phyloP scores from a whole-genome alignment of 2,888 invertebrate genomes.

The Drosophila birchii region DNA sequence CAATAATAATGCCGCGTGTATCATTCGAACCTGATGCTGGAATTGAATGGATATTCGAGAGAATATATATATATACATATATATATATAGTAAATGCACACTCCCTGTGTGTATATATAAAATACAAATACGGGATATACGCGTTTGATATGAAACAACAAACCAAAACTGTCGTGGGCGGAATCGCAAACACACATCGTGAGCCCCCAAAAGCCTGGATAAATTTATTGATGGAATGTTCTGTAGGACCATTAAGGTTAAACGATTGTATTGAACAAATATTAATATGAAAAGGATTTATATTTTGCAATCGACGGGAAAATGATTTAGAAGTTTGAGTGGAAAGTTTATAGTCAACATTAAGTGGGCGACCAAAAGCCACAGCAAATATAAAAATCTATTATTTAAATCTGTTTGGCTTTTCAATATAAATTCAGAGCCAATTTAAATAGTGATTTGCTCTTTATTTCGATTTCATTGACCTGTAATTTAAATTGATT shows the following conservation, averaged over 20 bases:
- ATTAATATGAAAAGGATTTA: conserved; percentile 21
- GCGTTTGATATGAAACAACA: conserved; percentile 35
- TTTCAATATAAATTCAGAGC: not conserved
- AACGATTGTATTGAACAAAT: conserved; percentile 25
- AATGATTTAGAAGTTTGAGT: conserved; percentile 4
- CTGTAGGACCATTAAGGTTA: conserved; percentile 31
- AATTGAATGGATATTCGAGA: conserved; percentile 49
- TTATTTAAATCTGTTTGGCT: conserved; percentile 5
- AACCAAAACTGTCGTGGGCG: conserved; percentile 39
- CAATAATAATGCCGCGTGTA: conserved; percentile 58
- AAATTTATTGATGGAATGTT: conserved; percentile 49
- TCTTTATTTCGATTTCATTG: not conserved
- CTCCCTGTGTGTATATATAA: conserved; percentile 20
- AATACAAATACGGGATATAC: conserved; percentile 35
- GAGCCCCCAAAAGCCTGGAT: conserved; percentile 55
- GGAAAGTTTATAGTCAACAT: conserved; percentile 2
- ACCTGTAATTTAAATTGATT: not conserved
- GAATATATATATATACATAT: conserved; percentile 6
- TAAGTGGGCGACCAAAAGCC: conserved; percentile 7
- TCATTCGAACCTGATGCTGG: conserved; percentile 18
- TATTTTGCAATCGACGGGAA: conserved; percentile 6
- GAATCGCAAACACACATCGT: conserved; percentile 67
- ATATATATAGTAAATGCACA: not conserved
- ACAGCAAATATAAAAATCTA: not conserved
- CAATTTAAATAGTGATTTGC: not conserved